A percentile compares a stretch with the other conserved stretches of the same genome.
Evolutionary conservation across 2,888 invertebrate species (phyloP).

Genomic region (Amblyjoppa proteus): DNA sequence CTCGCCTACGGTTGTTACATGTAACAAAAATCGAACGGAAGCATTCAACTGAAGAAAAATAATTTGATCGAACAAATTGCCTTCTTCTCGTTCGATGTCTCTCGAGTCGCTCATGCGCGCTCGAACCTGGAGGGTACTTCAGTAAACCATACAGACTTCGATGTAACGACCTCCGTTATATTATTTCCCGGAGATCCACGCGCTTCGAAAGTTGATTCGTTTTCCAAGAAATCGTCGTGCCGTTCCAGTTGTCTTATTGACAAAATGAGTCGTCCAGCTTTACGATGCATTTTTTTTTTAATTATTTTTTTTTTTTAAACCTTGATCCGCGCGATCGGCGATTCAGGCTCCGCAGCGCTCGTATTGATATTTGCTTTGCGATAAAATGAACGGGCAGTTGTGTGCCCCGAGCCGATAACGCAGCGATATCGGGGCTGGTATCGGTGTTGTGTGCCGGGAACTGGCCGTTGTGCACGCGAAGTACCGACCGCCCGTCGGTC

Average conservation of each 20-base stretch:
- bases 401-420: conserved; percentile 57
- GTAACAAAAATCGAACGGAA: neutral
- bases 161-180: neutral
- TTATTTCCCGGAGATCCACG: neutral
- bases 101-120: neutral
- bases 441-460: conserved; percentile 34
- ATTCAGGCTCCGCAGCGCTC: conserved; percentile 9
- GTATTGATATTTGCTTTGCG: conserved; percentile 37
- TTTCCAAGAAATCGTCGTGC: neutral
- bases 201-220: neutral
- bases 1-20: too few species aligned
- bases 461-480: conserved; percentile 14
- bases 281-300: neutral
- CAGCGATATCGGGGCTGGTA: conserved; percentile 48
- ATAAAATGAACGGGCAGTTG: conserved; percentile 36
- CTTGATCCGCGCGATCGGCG: neutral
- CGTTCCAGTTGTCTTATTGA: conserved; percentile 6
- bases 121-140: neutral
- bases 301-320: neutral
- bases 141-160: neutral
- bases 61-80: neutral
- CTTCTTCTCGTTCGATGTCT: neutral
- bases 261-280: neutral
- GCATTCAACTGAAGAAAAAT: neutral
- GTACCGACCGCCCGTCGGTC: conserved; percentile 7